phyloP scores from a whole-genome alignment of 2,797 vertebrate genomes.

The Rhinella marina region DNA sequence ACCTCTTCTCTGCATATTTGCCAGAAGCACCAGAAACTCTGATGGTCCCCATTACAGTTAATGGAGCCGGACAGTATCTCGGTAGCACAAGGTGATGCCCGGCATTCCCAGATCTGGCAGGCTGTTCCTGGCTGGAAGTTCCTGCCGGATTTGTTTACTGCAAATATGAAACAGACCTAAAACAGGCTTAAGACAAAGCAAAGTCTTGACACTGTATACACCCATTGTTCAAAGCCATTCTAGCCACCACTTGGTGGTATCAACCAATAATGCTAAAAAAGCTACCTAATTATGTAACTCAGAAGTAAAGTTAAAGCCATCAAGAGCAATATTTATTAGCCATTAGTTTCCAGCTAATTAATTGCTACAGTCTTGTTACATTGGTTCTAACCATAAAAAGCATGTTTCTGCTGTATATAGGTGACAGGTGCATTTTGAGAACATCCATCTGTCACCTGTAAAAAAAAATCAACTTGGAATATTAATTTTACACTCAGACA shows the following conservation, averaged over 20 bases:
- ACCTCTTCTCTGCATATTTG: too few relatives aligned
- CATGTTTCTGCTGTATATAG: background rate
- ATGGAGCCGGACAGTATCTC: too few relatives aligned
- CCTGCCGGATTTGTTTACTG: too few relatives aligned
- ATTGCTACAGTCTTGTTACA: constrained; percentile 10
- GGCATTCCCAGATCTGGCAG: too few relatives aligned
- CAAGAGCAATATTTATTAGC: constrained; percentile 17
- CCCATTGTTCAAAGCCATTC: background rate
- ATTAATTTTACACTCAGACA: constrained; percentile 4
- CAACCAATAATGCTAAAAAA: background rate
- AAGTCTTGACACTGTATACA: background rate
- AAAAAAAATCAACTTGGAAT: constrained; percentile 14
- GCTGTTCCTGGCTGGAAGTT: too few relatives aligned
- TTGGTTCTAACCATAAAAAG: background rate
- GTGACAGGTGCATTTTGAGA: constrained; percentile 32
- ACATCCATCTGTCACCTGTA: constrained; percentile 15
- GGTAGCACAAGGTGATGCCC: too few relatives aligned
- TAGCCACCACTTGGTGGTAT: background rate
- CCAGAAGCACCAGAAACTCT: too few relatives aligned
- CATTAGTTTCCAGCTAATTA: background rate
- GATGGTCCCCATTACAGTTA: too few relatives aligned
- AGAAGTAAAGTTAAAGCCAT: background rate
- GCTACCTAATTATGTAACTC: background rate
- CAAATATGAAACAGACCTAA: background rate
- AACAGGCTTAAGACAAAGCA: background rate